Conservation (phyloP, 2,888 invertebrate genomes). For the Tanytarsus gracilentus region DNA sequence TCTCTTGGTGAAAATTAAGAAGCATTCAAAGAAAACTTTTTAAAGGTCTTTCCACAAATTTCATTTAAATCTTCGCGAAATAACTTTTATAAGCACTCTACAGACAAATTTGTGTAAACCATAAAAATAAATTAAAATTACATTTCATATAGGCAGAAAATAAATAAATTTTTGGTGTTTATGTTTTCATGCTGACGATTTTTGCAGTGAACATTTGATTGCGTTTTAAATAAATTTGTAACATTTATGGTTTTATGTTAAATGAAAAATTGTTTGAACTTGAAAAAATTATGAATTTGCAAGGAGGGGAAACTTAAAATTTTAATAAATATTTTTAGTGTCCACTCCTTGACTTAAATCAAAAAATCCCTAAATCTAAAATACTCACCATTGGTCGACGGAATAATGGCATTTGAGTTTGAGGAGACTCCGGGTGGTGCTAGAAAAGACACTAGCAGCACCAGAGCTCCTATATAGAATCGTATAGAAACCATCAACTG, state of each 20-base stretch:
- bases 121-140: constrained; percentile 3
- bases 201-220: no score
- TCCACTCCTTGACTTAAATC: no score
- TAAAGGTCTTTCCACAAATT: no score
- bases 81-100: not conserved
- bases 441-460: constrained; percentile 20
- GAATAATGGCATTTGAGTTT: constrained; percentile 26
- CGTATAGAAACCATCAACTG: constrained; percentile 25
- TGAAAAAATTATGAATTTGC: no score
- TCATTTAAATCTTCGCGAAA: no score
- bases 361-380: not conserved
- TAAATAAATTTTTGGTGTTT: not conserved
- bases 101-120: not conserved
- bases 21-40: no score
- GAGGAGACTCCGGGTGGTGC: constrained; percentile 26
- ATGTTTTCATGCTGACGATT: not conserved
- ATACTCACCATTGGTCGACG: constrained; percentile 28
- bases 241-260: no score
- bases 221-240: no score
- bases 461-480: constrained; percentile 21
- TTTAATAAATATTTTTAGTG: no score
- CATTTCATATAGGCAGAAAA: not conserved
- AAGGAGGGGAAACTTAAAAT: no score
- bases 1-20: no score
- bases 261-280: no score